phyloP scores from a whole-genome alignment of 92 coral and sea anemone species.

The Scolanthus callimorphus region DNA sequence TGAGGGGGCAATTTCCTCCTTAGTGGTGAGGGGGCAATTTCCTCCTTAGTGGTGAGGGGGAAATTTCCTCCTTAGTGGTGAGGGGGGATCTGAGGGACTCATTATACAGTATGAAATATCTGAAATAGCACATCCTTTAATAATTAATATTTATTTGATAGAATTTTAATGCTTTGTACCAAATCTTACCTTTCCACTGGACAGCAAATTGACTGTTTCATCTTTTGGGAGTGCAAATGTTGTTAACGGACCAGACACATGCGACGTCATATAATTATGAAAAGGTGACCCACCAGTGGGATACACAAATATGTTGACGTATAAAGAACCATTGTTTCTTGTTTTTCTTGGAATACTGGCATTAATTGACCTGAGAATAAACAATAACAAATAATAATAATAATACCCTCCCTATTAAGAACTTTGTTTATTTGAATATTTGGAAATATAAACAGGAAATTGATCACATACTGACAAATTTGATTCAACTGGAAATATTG shows the following conservation, averaged over 20 bases:
- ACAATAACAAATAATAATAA: background rate
- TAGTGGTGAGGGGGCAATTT: too few relatives aligned
- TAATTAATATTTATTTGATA: too few relatives aligned
- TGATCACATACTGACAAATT: too few relatives aligned
- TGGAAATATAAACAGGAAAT: background rate
- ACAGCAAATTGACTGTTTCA: slow-evolving; percentile 71
- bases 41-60: too few relatives aligned
- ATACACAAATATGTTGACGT: slow-evolving; percentile 65
- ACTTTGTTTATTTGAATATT: background rate
- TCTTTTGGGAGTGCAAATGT: slow-evolving; percentile 66
- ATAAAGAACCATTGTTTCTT: slow-evolving; percentile 87
- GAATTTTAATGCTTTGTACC: too few relatives aligned
- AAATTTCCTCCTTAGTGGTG: too few relatives aligned
- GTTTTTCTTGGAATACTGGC: slow-evolving; percentile 77
- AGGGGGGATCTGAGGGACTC: too few relatives aligned
- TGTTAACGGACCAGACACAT: slow-evolving; percentile 56
- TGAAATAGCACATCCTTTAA: too few relatives aligned
- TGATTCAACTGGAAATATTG: too few relatives aligned
- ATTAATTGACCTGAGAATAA: slow-evolving; percentile 57
- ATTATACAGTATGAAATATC: too few relatives aligned
- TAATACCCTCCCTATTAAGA: background rate
- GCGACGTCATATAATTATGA: slow-evolving; percentile 46
- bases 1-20: too few relatives aligned
- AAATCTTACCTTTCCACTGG: slow-evolving; percentile 24
- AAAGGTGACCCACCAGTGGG: slow-evolving; percentile 69